Conservation (phyloP, 1,140 invertebrate genomes). For the Sarcophaga peregrina region DNA sequence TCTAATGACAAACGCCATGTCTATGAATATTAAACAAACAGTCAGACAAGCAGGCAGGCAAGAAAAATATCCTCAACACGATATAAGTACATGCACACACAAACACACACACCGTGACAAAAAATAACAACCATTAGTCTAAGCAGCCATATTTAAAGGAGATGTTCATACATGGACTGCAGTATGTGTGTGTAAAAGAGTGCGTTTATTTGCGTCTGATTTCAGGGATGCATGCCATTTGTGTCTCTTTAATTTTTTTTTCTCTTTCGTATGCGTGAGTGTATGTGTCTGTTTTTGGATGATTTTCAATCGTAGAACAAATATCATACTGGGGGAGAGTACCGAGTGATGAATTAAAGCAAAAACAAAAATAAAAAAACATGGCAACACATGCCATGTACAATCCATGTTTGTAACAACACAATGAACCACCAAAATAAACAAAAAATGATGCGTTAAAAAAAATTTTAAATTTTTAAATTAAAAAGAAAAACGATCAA, state of each 20-base stretch:
- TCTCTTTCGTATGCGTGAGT: neutral
- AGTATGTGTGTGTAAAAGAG: neutral
- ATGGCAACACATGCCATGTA: constrained; percentile 20
- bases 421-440: neutral
- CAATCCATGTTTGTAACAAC: neutral
- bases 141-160: constrained; percentile 10
- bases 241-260: neutral
- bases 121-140: constrained; percentile 27
- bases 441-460: constrained; percentile 11
- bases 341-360: neutral
- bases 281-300: constrained; percentile 5
- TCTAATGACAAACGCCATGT: constrained; percentile 2
- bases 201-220: constrained; percentile 18
- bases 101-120: no score
- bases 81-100: neutral
- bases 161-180: neutral
- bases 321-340: neutral
- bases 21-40: neutral
- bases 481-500: neutral
- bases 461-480: neutral
- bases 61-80: no score
- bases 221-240: constrained; percentile 28
- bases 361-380: neutral
- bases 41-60: neutral
- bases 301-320: neutral